A percentile compares a stretch with the other conserved stretches of the same genome.
These are phyloP conservation scores for Chrysopa pallens DNA, from an alignment of 1,140 invertebrate genomes.

Conservation along the genomic window DNA sequence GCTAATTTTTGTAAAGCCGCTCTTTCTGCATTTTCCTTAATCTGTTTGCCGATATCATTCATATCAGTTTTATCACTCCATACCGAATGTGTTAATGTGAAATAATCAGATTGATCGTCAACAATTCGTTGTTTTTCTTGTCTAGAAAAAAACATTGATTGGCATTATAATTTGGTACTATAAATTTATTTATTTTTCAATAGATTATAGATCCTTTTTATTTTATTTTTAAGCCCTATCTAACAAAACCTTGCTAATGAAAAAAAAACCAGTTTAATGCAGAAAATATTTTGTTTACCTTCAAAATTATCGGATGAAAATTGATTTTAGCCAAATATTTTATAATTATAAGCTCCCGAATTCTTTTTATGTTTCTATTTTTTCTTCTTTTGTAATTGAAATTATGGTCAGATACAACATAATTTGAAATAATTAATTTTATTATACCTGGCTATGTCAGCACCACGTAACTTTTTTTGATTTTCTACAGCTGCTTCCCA, in stretches of 20 bases:
- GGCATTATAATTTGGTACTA: too few species aligned
- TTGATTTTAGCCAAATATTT: neutral
- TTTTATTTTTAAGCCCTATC: too few species aligned
- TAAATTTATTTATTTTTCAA: too few species aligned
- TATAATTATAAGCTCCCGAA: neutral
- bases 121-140: slow-evolving; percentile 75
- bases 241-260: too few species aligned
- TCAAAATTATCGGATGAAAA: neutral
- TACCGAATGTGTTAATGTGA: slow-evolving; percentile 48
- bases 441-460: neutral
- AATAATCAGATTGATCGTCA: slow-evolving; percentile 92
- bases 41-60: slow-evolving; percentile 37
- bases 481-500: neutral
- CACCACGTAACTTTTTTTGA: neutral
- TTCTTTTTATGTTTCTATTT: neutral
- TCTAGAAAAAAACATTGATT: slow-evolving; percentile 33
- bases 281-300: too few species aligned
- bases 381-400: neutral
- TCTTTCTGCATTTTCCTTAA: slow-evolving; percentile 44
- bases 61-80: slow-evolving; percentile 57
- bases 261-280: too few species aligned
- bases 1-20: neutral
- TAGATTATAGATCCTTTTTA: too few species aligned
- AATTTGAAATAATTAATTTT: neutral
- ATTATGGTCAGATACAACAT: neutral